A percentile compares a stretch with the other conserved stretches of the same genome.
These are phyloP conservation scores for Misgurnus anguillicaudatus DNA, from an alignment of 2,113 vertebrate species.

Conservation along the genomic window DNA sequence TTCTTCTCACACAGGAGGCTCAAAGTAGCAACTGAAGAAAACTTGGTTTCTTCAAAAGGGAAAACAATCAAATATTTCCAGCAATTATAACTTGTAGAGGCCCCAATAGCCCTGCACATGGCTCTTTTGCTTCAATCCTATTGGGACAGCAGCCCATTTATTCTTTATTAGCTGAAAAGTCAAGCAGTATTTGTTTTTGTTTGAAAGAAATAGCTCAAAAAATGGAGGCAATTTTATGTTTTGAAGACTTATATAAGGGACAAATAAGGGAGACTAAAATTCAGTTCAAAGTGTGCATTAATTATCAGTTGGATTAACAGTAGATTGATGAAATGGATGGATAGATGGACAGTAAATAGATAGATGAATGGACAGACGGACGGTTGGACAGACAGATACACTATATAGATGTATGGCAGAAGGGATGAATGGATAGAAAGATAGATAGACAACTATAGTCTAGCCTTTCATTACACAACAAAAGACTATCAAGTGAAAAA, in stretches of 20 bases:
- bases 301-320: too few species aligned
- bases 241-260: constrained; percentile 53
- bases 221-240: constrained; percentile 65
- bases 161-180: constrained; percentile 62
- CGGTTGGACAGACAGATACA: too few species aligned
- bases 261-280: background rate
- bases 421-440: too few species aligned
- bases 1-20: constrained; percentile 57
- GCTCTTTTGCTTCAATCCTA: constrained; percentile 65
- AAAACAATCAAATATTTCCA: constrained; percentile 67
- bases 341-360: too few species aligned
- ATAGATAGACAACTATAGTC: too few species aligned
- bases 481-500: background rate
- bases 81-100: constrained; percentile 58
- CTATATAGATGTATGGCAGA: too few species aligned
- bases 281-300: too few species aligned
- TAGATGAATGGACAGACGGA: too few species aligned
- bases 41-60: constrained; percentile 60
- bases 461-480: background rate
- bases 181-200: constrained; percentile 71
- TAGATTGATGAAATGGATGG: too few species aligned
- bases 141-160: constrained; percentile 67
- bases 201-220: constrained; percentile 65
- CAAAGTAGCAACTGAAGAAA: constrained; percentile 57
- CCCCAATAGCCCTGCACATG: constrained; percentile 56